Evolutionary conservation across 2,888 invertebrate species (phyloP).

Genomic region (Petrophora chlorosata): DNA sequence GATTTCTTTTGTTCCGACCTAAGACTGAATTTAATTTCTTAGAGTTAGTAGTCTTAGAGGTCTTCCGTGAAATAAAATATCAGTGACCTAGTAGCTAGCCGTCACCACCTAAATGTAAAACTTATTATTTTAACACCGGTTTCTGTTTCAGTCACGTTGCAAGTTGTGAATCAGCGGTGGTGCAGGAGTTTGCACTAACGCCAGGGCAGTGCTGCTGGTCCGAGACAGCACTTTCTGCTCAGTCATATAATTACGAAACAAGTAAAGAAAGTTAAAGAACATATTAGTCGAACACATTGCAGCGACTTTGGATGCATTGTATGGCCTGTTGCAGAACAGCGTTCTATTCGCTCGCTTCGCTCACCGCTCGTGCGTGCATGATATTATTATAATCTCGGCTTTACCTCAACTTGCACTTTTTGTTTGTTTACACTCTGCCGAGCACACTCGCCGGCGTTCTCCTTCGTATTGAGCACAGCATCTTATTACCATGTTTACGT

Average conservation of each 20-base stretch:
- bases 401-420: constrained; percentile 59
- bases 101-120: constrained; percentile 25
- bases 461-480: constrained; percentile 42
- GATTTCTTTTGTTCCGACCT: neutral
- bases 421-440: constrained; percentile 52
- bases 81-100: constrained; percentile 21
- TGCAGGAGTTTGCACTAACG: constrained; percentile 3
- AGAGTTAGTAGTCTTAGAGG: neutral
- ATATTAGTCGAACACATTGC: too few species aligned
- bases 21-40: constrained; percentile 18
- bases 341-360: constrained; percentile 40
- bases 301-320: neutral
- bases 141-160: constrained; percentile 14
- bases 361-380: constrained; percentile 49
- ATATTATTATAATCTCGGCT: constrained; percentile 48
- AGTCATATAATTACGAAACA: constrained; percentile 75
- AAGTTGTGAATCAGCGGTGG: constrained; percentile 18
- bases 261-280: constrained; percentile 72
- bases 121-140: neutral
- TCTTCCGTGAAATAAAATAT: constrained; percentile 45
- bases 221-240: constrained; percentile 61
- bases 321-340: constrained; percentile 43
- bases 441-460: constrained; percentile 40
- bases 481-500: constrained; percentile 38
- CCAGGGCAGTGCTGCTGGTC: constrained; percentile 30